A percentile compares a stretch with the other conserved stretches of the same genome.
Conservation (phyloP, 1,140 invertebrate species). For the Saxidomus purpurata region DNA sequence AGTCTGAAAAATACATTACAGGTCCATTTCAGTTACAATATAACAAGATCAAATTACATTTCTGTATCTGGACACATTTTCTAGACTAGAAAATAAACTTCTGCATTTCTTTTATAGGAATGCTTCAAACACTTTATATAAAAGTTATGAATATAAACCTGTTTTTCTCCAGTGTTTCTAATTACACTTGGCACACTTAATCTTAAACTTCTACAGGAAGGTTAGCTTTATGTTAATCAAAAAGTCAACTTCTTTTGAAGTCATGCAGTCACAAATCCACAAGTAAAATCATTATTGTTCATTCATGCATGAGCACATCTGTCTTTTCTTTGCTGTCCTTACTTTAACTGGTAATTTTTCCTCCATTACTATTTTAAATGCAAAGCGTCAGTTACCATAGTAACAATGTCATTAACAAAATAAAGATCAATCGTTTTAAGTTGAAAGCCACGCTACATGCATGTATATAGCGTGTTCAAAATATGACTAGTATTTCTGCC, state of each 20-base stretch:
- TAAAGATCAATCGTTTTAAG: background rate
- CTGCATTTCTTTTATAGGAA: too few relatives aligned
- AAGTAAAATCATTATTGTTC: background rate
- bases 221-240: background rate
- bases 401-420: slow-evolving; percentile 3
- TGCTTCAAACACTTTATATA: too few relatives aligned
- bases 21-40: too few relatives aligned
- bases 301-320: slow-evolving; percentile 37
- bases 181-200: too few relatives aligned
- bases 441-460: background rate
- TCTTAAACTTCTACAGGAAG: too few relatives aligned
- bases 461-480: too few relatives aligned
- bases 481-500: too few relatives aligned
- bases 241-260: background rate
- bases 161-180: too few relatives aligned
- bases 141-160: too few relatives aligned
- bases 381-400: slow-evolving; percentile 26
- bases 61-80: too few relatives aligned
- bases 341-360: slow-evolving; percentile 7
- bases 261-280: background rate
- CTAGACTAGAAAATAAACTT: too few relatives aligned
- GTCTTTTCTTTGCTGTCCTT: slow-evolving; percentile 15
- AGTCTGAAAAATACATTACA: slow-evolving; percentile 17
- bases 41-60: too few relatives aligned
- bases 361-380: slow-evolving; percentile 3